phyloP scores from a whole-genome alignment of 1,140 invertebrate species.

The Drosophila navojoa region DNA sequence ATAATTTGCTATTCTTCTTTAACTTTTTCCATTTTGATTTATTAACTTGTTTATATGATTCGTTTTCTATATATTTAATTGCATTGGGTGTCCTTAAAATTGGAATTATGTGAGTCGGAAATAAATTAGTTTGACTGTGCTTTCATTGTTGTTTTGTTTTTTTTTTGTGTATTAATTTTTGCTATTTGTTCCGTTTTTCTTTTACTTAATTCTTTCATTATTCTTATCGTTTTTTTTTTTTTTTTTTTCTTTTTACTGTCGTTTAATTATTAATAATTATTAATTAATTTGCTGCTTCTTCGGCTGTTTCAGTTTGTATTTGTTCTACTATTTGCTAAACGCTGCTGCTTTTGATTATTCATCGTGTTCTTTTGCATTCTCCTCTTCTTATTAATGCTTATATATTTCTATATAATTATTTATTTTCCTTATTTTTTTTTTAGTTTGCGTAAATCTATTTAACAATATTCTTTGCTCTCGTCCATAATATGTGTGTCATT shows the following conservation, averaged over 20 bases:
- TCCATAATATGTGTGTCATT: conserved; percentile 66
- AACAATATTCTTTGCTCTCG: conserved; percentile 76
- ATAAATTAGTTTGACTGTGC: conserved; percentile 55
- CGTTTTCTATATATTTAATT: conserved; percentile 35
- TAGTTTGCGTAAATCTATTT: conserved; percentile 72
- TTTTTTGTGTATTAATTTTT: not conserved
- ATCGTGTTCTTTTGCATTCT: conserved; percentile 46
- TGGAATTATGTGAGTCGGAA: conserved; percentile 49
- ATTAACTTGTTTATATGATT: conserved; percentile 10
- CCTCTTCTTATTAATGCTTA: conserved; percentile 24
- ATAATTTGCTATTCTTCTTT: conserved; percentile 1
- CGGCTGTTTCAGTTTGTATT: conserved; percentile 55
- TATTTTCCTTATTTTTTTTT: conserved; percentile 30
- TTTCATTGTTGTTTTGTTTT: conserved; percentile 14
- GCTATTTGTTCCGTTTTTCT: conserved; percentile 9
- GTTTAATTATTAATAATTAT: conserved; percentile 24
- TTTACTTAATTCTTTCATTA: conserved; percentile 16
- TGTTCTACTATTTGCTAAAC: conserved; percentile 63
- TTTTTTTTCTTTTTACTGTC: conserved; percentile 30
- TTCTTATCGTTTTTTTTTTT: conserved; percentile 18
- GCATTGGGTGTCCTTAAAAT: conserved; percentile 39
- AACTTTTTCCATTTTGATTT: not conserved
- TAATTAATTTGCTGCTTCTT: conserved; percentile 33
- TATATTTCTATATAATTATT: conserved; percentile 35
- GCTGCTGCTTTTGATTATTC: conserved; percentile 77